Evolutionary conservation across 2,888 invertebrate genomes (phyloP), one percentile per base, ranked within the genome.

Genomic region (Campoletis raptor): DNA sequence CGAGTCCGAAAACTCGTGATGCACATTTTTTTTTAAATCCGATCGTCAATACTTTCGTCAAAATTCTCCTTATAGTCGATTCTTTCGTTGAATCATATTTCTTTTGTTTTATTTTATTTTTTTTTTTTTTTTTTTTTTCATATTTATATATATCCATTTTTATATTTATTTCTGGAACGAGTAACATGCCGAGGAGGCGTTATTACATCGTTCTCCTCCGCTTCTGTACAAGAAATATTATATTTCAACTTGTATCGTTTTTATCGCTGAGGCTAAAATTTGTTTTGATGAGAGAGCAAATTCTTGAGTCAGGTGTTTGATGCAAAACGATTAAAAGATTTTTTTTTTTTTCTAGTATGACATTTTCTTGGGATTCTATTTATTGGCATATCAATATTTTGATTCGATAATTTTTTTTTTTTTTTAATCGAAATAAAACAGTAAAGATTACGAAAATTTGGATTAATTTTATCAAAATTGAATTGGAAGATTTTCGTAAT

Each of bases 81-180:
- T 76, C 72, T 83, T 83, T 83, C 85, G 48, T 36, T n/a, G 83
- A 83, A 67, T 66, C 48, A 48, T 36, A 66, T 21, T 67, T 69
- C 12, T 67, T 80, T 21, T n/a, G n/a, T n/a, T n/a, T 80, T 12
- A 45, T 30, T 37, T 45, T 40, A 21, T 24, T 9, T 61, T 64
- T 40, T 24, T 66, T 72, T 36, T 57, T 37, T 30, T 21, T 12
- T 61, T 54, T 54, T 42, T 24, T 24, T 24, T 66, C n/a, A 48
- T 77, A 72, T 36, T 67, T 67, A 3, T 57, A 54, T 74, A 7
- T 15, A 42, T 48, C 15, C 74, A 52, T 64, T 57, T 66, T 72
- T 21, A 21, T 64, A 61, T 45, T 21, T 72, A 42, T 45, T 61
- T 10, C 57, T 57, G 24, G 24, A 37, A 54, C 45, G 45, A 73